Conservation (phyloP, 2,797 vertebrate genomes). For the Eulemur rubriventer region DNA sequence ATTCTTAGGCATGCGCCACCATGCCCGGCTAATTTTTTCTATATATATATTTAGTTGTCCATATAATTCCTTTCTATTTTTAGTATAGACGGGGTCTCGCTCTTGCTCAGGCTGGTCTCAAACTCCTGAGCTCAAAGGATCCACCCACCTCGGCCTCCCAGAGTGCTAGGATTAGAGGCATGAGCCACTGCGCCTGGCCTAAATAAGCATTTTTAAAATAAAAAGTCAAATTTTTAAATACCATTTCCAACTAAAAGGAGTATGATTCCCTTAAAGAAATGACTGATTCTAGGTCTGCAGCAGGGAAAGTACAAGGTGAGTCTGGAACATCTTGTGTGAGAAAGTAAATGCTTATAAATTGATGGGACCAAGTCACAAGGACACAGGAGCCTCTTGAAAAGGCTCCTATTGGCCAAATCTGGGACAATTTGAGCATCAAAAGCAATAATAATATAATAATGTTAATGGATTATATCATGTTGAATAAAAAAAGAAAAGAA, state of each 20-base stretch:
- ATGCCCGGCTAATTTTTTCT: no score
- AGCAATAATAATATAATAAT: background rate
- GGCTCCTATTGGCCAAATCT: background rate
- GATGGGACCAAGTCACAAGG: background rate
- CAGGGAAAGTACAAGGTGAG: background rate
- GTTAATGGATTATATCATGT: background rate
- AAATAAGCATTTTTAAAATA: background rate
- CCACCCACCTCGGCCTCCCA: no score
- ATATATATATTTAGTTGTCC: no score
- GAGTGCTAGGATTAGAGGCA: no score
- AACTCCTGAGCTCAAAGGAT: no score
- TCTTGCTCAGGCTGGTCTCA: no score
- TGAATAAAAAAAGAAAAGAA: background rate
- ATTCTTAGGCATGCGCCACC: no score
- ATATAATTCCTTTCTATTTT: no score
- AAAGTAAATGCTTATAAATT: background rate
- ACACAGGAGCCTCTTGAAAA: background rate
- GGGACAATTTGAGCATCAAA: background rate
- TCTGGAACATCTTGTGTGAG: background rate
- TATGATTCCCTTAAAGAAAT: background rate
- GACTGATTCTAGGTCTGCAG: background rate
- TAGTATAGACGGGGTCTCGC: no score
- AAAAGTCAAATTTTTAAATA: conserved; percentile 28
- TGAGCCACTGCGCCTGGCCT: background rate
- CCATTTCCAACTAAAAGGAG: background rate